These are phyloP conservation scores for Tuberolachnus salignus DNA, from an alignment of 2,888 invertebrate species.

Conservation along the genomic window DNA sequence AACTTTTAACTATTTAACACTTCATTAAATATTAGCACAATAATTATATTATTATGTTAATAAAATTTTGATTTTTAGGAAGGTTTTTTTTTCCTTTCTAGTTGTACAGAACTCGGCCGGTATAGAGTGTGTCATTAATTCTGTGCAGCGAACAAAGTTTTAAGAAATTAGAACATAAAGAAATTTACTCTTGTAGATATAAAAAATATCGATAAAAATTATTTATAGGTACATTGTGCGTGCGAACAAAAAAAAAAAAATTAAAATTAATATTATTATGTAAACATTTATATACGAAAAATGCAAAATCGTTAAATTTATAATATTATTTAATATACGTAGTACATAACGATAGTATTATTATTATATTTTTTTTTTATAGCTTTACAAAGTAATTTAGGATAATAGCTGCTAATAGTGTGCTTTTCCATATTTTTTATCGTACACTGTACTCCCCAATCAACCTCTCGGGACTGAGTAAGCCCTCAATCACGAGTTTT, in stretches of 20 bases:
- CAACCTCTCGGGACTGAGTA: too few species aligned
- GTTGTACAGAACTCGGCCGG: not conserved
- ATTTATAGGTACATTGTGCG: conserved; percentile 16
- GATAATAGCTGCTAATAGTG: too few species aligned
- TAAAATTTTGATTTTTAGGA: conserved; percentile 3
- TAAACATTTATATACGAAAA: not conserved
- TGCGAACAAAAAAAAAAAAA: conserved; percentile 16
- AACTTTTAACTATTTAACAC: conserved; percentile 28
- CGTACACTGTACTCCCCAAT: too few species aligned
- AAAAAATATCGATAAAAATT: conserved; percentile 19
- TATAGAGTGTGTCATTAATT: not conserved
- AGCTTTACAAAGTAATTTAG: too few species aligned
- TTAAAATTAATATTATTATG: conserved; percentile 19
- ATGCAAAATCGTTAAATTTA: too few species aligned
- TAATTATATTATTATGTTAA: not conserved
- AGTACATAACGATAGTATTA: not conserved
- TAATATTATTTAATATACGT: not conserved
- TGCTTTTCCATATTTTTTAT: too few species aligned
- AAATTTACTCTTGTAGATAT: conserved; percentile 17
- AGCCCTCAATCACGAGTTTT: too few species aligned
- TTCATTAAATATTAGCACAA: conserved; percentile 22
- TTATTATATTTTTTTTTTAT: too few species aligned
- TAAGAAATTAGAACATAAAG: not conserved
- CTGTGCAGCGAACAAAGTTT: not conserved
- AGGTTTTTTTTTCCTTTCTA: not conserved